Conservation (phyloP, 2,113 vertebrate genomes). For the Mesembrinibis cayennensis region DNA sequence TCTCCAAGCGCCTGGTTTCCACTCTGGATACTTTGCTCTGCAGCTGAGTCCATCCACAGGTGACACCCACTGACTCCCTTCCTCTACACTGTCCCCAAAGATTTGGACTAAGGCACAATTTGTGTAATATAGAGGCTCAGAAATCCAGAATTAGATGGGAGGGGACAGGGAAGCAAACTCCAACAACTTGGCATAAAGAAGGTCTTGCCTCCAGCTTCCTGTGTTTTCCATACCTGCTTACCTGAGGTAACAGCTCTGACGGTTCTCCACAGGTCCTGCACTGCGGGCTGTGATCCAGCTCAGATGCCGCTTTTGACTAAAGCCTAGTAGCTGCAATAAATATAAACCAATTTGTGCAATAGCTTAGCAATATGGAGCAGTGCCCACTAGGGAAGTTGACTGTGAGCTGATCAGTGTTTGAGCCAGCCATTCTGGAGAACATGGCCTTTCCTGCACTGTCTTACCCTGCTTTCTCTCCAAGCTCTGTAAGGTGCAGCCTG, state of each 20-base stretch:
- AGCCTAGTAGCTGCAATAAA: background rate
- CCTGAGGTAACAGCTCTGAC: background rate
- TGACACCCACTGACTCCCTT: background rate
- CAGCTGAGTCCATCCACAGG: background rate
- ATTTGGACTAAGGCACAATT: background rate
- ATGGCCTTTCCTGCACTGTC: background rate
- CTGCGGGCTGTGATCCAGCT: background rate
- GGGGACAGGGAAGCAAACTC: background rate
- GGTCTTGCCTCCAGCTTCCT: background rate
- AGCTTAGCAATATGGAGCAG: background rate
- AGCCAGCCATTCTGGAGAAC: background rate
- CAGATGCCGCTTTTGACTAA: background rate
- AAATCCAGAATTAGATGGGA: background rate
- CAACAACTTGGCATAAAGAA: background rate
- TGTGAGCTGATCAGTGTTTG: background rate
- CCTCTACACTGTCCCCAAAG: background rate
- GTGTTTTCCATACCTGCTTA: background rate
- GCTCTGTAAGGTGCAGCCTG: background rate
- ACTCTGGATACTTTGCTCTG: background rate
- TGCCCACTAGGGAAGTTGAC: background rate
- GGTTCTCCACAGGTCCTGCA: background rate
- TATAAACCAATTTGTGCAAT: background rate
- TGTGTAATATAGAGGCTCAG: background rate
- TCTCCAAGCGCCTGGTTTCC: background rate
- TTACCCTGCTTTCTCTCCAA: background rate